Evolutionary conservation across 1,140 invertebrate species (phyloP), one percentile per base, ranked within the genome.

Genomic region (Brevipalpus yothersi): DNA sequence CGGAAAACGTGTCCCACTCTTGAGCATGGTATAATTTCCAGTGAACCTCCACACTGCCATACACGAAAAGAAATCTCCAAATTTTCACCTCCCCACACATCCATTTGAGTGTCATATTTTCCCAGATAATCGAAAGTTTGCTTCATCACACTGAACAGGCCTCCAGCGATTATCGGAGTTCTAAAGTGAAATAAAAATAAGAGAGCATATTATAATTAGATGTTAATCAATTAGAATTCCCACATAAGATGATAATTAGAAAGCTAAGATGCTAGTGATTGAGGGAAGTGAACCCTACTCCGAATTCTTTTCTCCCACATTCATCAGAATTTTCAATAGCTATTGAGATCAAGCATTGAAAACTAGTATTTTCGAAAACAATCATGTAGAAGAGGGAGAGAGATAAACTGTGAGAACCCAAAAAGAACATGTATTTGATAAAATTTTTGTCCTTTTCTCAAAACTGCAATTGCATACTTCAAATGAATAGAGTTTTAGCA

Each of bases 121-220:
- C 80, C 80, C 41, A 65, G 54, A 65, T 80, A 76, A 76, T 77
- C 80, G 67, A 82, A 82, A 70, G 76, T 81, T 62, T 76, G 72
- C 17, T 70, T 65, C 63, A 71, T 72, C 17, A 81, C 79, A 5
- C 80, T 79, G 72, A 81, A 82, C 58, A 81, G 68, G 4, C 80
- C 80, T 39, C 80, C 80, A 58, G 81, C 81, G 78, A 82, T 82
- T 0, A 82, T 77, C 58, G 80, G 80, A 65, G 75, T 78, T 66
- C 76, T 77, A 56, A 10, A 55, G 31, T 31, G 31, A 31, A 31
- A 31, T 31, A 31, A 31, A 31, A 31, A 31, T 23, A 13, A 40
- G 15, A 23, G 39, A 40, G 13, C 11, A 42, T 11, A 60, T 10
- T 19, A 1, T 17, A 60, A 58, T 12, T 10, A 12, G 19, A 4